A percentile compares a stretch with the other conserved stretches of the same genome.
phyloP scores from a whole-genome alignment of 2,113 vertebrate species.

The Lamprologus tigripictilis region DNA sequence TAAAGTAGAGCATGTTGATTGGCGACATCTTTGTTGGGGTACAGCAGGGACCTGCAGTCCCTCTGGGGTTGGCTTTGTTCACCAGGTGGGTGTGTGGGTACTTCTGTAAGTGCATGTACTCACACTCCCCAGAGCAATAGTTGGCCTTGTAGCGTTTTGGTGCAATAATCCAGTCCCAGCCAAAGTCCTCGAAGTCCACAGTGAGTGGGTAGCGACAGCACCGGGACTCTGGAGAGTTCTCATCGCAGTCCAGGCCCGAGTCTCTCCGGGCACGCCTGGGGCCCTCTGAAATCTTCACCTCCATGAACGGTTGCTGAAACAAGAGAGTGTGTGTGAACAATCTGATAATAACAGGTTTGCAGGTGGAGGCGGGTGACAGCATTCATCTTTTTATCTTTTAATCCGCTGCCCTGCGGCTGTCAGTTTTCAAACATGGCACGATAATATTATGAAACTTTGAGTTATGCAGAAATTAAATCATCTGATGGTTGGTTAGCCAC shows the following conservation, averaged over 20 bases:
- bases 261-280: conserved; percentile 84
- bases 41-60: conserved; percentile 92
- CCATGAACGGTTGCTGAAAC: conserved; percentile 91
- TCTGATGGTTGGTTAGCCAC: conserved; percentile 25
- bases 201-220: conserved; percentile 96
- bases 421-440: conserved; percentile 15
- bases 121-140: conserved; percentile 97
- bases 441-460: conserved; percentile 46
- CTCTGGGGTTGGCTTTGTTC: conserved; percentile 90
- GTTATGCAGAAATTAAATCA: conserved; percentile 32
- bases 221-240: conserved; percentile 88
- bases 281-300: conserved; percentile 91
- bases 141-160: conserved; percentile 99
- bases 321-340: conserved; percentile 32
- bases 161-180: conserved; percentile 99
- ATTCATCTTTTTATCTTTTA: not conserved
- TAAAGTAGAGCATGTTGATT: conserved; percentile 99
- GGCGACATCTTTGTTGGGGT: conserved; percentile 98
- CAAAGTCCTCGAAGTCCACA: conserved; percentile 96
- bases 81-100: conserved; percentile 97
- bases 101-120: conserved; percentile 96
- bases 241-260: conserved; percentile 91
- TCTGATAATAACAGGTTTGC: not conserved
- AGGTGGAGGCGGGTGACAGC: not conserved
- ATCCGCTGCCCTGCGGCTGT: not conserved